Conservation (phyloP, 1,140 invertebrate genomes). For the Gerris buenoi region DNA sequence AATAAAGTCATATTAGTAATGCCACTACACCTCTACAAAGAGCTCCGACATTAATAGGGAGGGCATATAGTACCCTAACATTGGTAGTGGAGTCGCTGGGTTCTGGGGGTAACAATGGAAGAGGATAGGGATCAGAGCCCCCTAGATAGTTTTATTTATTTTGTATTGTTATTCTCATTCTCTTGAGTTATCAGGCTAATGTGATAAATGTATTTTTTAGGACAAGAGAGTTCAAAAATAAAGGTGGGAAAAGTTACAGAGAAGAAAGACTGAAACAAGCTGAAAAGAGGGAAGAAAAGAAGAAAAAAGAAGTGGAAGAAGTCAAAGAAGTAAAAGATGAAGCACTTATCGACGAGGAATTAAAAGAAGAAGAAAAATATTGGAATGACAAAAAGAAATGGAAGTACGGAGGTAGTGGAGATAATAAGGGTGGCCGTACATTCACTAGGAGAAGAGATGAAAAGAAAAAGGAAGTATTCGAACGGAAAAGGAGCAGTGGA, state of each 20-base stretch:
- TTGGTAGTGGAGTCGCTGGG: too few species aligned
- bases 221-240: slow-evolving; percentile 17
- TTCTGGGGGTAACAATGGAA: too few species aligned
- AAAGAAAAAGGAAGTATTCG: slow-evolving; percentile 30
- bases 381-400: slow-evolving; percentile 9
- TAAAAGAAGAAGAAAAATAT: slow-evolving; percentile 5
- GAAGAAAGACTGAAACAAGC: slow-evolving; percentile 19
- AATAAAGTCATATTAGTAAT: too few species aligned
- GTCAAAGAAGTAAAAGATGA: slow-evolving; percentile 8
- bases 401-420: neutral
- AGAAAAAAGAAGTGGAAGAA: slow-evolving; percentile 12
- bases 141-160: too few species aligned
- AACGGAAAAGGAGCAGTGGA: slow-evolving; percentile 20
- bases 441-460: slow-evolving; percentile 22
- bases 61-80: too few species aligned
- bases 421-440: neutral
- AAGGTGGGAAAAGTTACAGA: slow-evolving; percentile 20
- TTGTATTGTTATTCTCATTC: too few species aligned
- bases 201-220: too few species aligned
- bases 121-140: too few species aligned
- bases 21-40: too few species aligned
- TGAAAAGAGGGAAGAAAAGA: slow-evolving; percentile 18
- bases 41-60: too few species aligned
- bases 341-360: slow-evolving; percentile 5
- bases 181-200: too few species aligned